A percentile compares a stretch with the other conserved stretches of the same genome.
phyloP scores from a whole-genome alignment of 2,888 invertebrate species.

The Platycheirus rosarum region DNA sequence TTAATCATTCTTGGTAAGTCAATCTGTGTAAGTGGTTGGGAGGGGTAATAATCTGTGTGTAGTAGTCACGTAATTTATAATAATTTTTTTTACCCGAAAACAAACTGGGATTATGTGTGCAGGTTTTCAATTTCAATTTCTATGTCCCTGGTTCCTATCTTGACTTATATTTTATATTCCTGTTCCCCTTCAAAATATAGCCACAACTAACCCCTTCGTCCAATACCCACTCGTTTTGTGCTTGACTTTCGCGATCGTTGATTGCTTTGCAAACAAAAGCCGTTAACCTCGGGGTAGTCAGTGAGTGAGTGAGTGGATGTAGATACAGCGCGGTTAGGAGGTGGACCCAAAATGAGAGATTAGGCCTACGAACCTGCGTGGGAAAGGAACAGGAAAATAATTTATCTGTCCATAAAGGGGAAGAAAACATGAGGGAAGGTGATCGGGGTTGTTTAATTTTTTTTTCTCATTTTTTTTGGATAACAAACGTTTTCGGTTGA shows the following conservation, averaged over 20 bases:
- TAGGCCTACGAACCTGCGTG: constrained; percentile 63
- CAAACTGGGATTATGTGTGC: constrained; percentile 24
- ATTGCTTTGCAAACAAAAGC: constrained; percentile 49
- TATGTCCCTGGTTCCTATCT: constrained; percentile 69
- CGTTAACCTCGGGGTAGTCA: constrained; percentile 62
- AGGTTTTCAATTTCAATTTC: constrained; percentile 62
- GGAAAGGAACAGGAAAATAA: constrained; percentile 7
- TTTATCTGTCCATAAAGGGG: neutral
- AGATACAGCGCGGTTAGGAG: constrained; percentile 8
- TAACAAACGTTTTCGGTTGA: too few species aligned
- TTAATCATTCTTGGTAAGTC: constrained; percentile 51
- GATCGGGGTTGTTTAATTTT: neutral
- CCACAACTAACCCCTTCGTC: neutral
- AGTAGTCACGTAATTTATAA: constrained; percentile 60
- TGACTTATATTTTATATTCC: constrained; percentile 70
- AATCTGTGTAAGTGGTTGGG: constrained; percentile 32
- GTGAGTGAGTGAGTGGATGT: too few species aligned
- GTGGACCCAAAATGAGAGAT: constrained; percentile 42
- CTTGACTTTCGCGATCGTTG: constrained; percentile 34
- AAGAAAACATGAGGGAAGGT: constrained; percentile 1
- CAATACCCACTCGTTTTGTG: neutral
- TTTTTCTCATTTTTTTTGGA: too few species aligned
- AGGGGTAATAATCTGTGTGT: constrained; percentile 46
- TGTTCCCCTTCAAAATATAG: constrained; percentile 2
- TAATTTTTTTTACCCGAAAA: neutral